phyloP scores from a whole-genome alignment of 2,888 invertebrate genomes.

The Apeira syringaria region DNA sequence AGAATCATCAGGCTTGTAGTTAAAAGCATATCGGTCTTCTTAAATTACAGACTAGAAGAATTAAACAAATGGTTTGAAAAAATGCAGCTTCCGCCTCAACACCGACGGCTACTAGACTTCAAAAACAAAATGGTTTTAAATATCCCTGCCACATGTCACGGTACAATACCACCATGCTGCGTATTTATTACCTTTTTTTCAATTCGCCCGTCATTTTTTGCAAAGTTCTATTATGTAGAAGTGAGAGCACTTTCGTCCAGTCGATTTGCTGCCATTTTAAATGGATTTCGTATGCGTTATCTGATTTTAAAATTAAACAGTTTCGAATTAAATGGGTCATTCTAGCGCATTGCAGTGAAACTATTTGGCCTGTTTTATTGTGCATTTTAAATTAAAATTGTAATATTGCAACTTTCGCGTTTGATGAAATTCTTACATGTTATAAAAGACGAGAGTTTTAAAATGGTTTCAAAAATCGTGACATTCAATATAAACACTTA shows the following conservation, averaged over 20 bases:
- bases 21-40: neutral
- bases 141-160: conserved; percentile 46
- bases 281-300: conserved; percentile 37
- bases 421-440: too few species aligned
- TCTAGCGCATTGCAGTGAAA: neutral
- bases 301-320: conserved; percentile 33
- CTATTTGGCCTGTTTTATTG: too few species aligned
- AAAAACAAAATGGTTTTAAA: conserved; percentile 33
- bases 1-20: too few species aligned
- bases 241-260: conserved; percentile 60
- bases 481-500: conserved; percentile 40
- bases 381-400: too few species aligned
- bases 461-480: conserved; percentile 27
- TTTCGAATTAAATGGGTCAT: neutral
- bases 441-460: neutral
- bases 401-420: too few species aligned
- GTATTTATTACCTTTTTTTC: conserved; percentile 34
- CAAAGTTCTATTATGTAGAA: conserved; percentile 39
- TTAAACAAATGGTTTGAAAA: conserved; percentile 11
- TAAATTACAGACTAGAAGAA: neutral
- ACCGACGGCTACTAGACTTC: conserved; percentile 14
- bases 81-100: conserved; percentile 18
- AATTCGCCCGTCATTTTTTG: conserved; percentile 38
- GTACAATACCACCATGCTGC: conserved; percentile 37
- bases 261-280: conserved; percentile 52